phyloP scores from a whole-genome alignment of 2,113 vertebrate genomes.

The Pan paniscus region DNA sequence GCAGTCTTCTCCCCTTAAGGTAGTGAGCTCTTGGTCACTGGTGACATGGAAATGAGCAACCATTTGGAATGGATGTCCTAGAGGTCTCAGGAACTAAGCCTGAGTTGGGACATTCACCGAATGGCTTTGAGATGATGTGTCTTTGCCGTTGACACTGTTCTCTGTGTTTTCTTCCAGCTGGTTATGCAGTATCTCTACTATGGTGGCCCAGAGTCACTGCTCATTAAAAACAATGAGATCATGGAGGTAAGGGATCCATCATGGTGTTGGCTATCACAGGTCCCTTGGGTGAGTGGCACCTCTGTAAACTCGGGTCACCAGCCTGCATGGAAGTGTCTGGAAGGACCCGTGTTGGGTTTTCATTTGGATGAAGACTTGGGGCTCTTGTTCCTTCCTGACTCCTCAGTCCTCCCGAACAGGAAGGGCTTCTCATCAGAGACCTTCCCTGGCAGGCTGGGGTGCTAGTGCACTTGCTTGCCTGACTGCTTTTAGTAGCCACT shows the following conservation, averaged over 20 bases:
- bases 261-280: neutral
- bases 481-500: neutral
- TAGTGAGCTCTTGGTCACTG: neutral
- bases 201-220: slow-evolving; percentile 94
- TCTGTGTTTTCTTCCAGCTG: slow-evolving; percentile 85
- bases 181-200: slow-evolving; percentile 99
- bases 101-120: neutral
- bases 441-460: neutral
- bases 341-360: neutral
- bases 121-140: neutral
- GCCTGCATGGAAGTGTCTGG: neutral
- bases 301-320: neutral
- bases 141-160: neutral
- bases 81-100: neutral
- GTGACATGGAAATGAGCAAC: no score
- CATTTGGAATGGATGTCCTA: neutral
- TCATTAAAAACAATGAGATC: slow-evolving; percentile 96
- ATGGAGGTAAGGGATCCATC: slow-evolving; percentile 92
- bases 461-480: neutral
- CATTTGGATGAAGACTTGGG: neutral
- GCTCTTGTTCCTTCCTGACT: neutral
- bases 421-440: neutral
- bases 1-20: no score
- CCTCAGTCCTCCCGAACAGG: neutral
- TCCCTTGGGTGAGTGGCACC: neutral